These are phyloP conservation scores for Hemibagrus wyckioides DNA, from an alignment of 2,113 vertebrate genomes.

Conservation along the genomic window DNA sequence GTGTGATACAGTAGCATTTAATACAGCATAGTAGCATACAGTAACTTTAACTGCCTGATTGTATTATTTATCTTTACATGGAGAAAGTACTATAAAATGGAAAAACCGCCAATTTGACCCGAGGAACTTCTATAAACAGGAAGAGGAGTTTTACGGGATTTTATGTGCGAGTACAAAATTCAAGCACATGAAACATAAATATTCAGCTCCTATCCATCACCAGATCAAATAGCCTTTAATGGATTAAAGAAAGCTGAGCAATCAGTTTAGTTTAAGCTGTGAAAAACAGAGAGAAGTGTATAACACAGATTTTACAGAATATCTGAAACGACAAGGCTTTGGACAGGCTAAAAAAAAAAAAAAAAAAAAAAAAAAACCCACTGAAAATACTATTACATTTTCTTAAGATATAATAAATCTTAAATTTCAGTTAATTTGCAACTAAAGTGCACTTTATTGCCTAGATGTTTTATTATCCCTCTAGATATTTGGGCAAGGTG, in stretches of 20 bases:
- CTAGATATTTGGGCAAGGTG: not conserved
- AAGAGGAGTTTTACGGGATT: not conserved
- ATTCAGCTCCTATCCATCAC: conserved; percentile 39
- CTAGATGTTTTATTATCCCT: not conserved
- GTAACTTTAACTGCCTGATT: not conserved
- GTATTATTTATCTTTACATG: not conserved
- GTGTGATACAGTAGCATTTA: not conserved
- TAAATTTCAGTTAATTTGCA: not conserved
- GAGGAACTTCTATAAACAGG: not conserved
- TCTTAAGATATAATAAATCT: not conserved
- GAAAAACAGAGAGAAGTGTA: not conserved
- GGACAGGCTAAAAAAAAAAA: not conserved
- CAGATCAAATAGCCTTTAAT: conserved; percentile 46
- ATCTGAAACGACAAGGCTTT: not conserved
- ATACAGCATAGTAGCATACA: no score
- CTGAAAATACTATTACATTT: not conserved
- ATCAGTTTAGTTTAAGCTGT: not conserved
- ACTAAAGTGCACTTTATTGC: not conserved
- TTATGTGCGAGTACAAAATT: not conserved
- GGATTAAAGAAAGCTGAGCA: conserved; percentile 48
- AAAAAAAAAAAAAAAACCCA: not conserved
- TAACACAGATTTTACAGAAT: not conserved
- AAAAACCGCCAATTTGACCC: not conserved
- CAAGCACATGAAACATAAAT: not conserved
- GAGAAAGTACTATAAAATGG: not conserved